phyloP scores from a whole-genome alignment of 2,888 invertebrate genomes.

The Conus canariensis region DNA sequence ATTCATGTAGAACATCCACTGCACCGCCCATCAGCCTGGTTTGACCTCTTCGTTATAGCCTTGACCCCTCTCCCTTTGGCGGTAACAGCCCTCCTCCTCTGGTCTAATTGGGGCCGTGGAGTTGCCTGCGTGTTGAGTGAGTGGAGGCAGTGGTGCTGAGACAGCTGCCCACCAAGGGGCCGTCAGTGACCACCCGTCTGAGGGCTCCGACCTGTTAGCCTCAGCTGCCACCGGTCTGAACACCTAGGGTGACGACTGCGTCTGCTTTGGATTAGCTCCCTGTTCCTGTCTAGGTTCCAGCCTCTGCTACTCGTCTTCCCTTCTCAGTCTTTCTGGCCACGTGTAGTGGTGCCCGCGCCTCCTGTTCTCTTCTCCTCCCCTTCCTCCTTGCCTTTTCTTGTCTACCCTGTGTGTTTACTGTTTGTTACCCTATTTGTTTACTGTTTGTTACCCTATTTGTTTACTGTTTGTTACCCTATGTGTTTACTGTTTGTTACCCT shows the following conservation, averaged over 20 bases:
- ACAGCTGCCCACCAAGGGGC: background rate
- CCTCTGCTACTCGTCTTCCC: background rate
- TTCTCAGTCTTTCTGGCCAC: background rate
- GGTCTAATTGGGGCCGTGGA: background rate
- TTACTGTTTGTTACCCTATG: too few relatives aligned
- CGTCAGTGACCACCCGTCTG: background rate
- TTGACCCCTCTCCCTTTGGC: background rate
- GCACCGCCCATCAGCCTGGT: too few relatives aligned
- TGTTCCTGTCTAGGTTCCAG: background rate
- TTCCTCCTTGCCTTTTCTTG: too few relatives aligned
- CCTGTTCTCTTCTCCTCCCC: too few relatives aligned
- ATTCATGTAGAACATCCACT: too few relatives aligned
- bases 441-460: too few relatives aligned
- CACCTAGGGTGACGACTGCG: slow-evolving; percentile 7
- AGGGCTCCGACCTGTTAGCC: background rate
- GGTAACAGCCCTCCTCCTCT: background rate
- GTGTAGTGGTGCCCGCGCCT: too few relatives aligned
- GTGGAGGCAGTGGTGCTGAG: background rate
- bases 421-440: too few relatives aligned
- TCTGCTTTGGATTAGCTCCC: background rate
- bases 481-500: too few relatives aligned
- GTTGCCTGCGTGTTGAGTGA: background rate
- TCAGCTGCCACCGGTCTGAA: background rate
- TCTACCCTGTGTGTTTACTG: too few relatives aligned
- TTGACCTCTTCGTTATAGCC: too few relatives aligned